phyloP scores from a whole-genome alignment of 1,140 invertebrate genomes.

The Medauroidea extradentata region DNA sequence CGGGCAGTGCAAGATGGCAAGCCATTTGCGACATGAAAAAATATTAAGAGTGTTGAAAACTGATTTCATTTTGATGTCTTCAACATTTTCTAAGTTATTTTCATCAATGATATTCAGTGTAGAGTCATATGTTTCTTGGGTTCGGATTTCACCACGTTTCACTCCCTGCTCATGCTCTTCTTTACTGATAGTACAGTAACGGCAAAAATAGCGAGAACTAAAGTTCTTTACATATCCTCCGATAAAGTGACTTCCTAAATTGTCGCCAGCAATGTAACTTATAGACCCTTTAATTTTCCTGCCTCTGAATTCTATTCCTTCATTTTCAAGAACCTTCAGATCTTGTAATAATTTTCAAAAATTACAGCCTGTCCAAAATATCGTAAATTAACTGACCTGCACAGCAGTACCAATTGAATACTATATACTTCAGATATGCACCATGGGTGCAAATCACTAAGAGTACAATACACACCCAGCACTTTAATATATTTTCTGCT shows the following conservation, averaged over 20 bases:
- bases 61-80: background rate
- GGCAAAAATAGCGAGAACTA: conserved; percentile 27
- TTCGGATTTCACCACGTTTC: background rate
- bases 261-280: conserved; percentile 32
- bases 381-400: background rate
- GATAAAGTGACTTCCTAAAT: conserved; percentile 28
- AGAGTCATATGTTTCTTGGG: background rate
- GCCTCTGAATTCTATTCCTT: background rate
- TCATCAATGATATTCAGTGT: background rate
- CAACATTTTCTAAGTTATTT: background rate
- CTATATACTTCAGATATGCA: background rate
- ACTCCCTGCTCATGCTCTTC: background rate
- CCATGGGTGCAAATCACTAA: conserved; percentile 4
- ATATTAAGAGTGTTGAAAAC: background rate
- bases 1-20: background rate
- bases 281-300: conserved; percentile 25
- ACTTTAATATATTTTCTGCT: background rate
- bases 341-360: background rate
- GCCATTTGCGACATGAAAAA: conserved; percentile 1
- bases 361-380: background rate
- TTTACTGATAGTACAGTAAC: conserved; percentile 25
- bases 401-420: conserved; percentile 6
- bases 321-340: background rate
- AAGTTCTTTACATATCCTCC: conserved; percentile 32
- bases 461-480: conserved; percentile 1